A percentile compares a stretch with the other conserved stretches of the same genome.
Conservation (phyloP, 2,888 invertebrate species). For the Seladonia tumulorum region DNA sequence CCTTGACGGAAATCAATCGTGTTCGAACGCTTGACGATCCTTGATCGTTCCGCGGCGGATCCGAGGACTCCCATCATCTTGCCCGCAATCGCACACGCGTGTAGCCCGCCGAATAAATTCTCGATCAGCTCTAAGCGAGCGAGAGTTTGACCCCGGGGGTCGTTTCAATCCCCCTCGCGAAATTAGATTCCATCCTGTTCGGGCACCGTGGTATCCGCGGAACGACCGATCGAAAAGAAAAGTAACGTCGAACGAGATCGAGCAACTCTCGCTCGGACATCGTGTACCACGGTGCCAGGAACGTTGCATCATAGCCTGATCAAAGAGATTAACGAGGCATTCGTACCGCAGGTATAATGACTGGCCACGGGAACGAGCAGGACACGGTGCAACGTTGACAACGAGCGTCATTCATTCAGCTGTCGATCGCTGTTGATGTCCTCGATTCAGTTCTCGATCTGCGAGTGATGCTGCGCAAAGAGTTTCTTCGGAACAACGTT, state of each 20-base stretch:
- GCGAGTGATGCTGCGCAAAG: background rate
- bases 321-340: conserved; percentile 32
- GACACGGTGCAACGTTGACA: conserved; percentile 32
- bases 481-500: background rate
- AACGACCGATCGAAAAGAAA: conserved; percentile 3
- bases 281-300: background rate
- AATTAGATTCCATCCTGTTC: conserved; percentile 7
- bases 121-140: background rate
- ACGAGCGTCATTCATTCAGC: conserved; percentile 40
- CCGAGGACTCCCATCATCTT: background rate
- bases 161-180: background rate
- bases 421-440: conserved; percentile 15
- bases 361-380: background rate
- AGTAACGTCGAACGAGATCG: conserved; percentile 20
- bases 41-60: background rate
- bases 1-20: background rate
- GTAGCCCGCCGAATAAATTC: background rate
- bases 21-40: background rate
- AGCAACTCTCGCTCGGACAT: conserved; percentile 20
- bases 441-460: conserved; percentile 6
- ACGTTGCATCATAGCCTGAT: conserved; percentile 23
- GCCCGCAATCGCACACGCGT: background rate
- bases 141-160: background rate
- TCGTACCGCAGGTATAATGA: conserved; percentile 39
- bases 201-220: background rate